phyloP scores from a whole-genome alignment of 1,140 invertebrate genomes.

The Conus betulinus region DNA sequence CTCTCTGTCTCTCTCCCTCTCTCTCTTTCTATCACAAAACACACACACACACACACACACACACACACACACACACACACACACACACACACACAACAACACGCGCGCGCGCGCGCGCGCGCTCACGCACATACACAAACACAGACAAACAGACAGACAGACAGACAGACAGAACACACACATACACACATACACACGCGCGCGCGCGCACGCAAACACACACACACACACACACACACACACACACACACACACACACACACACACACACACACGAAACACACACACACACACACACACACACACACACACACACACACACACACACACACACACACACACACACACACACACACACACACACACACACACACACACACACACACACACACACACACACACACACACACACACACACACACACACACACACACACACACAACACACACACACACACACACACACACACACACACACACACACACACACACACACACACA shows the following conservation, averaged over 20 bases:
- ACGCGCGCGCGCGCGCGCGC: too few species aligned
- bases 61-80: too few species aligned
- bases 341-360: neutral
- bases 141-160: too few species aligned
- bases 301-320: neutral
- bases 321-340: neutral
- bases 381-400: neutral
- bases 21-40: too few species aligned
- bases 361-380: neutral
- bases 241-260: neutral
- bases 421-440: neutral
- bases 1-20: neutral
- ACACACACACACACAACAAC: too few species aligned
- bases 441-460: neutral
- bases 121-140: too few species aligned
- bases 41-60: too few species aligned
- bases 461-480: neutral
- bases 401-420: slow-evolving; percentile 1
- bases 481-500: neutral
- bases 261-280: neutral
- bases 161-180: too few species aligned
- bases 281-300: neutral
- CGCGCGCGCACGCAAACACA: neutral
- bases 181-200: neutral
- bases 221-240: neutral